Evolutionary conservation across 2,113 vertebrate species (phyloP).

Genomic region (Panthera tigris): DNA sequence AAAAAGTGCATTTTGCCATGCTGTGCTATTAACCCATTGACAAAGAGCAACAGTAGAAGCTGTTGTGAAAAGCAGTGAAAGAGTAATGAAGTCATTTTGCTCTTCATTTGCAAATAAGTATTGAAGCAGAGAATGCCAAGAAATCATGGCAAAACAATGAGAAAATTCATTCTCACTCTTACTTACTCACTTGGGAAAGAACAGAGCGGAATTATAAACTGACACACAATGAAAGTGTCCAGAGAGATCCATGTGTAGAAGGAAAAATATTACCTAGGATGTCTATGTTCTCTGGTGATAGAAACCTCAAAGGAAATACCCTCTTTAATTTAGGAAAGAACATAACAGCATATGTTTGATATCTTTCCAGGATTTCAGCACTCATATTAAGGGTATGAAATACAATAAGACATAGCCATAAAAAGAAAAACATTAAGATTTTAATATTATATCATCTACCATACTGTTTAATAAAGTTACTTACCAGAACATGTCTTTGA

Average conservation of each 20-base stretch:
- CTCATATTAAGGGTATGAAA: conserved; percentile 1
- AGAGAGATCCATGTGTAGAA: not conserved
- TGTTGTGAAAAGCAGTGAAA: not conserved
- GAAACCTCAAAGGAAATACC: conserved; percentile 10
- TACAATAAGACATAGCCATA: not conserved
- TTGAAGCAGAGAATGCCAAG: not conserved
- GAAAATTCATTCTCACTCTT: not conserved
- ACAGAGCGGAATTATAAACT: not conserved
- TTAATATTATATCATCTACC: not conserved
- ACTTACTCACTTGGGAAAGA: not conserved
- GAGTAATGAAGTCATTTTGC: not conserved
- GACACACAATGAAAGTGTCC: not conserved
- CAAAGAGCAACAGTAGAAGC: not conserved
- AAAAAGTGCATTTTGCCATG: not conserved
- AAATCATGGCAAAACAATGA: not conserved
- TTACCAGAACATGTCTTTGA: not conserved
- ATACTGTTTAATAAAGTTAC: not conserved
- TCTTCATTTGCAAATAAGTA: conserved; percentile 22
- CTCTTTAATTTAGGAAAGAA: conserved; percentile 21
- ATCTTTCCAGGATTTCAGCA: not conserved
- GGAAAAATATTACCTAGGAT: not conserved
- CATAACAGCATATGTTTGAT: not conserved
- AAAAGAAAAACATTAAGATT: not conserved
- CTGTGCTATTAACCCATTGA: not conserved
- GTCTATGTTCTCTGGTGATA: not conserved